Percentiles rank a stretch among this genome's conserved stretches.
phyloP scores from a whole-genome alignment of 23 tunicate species.

The Corella eumyota region DNA sequence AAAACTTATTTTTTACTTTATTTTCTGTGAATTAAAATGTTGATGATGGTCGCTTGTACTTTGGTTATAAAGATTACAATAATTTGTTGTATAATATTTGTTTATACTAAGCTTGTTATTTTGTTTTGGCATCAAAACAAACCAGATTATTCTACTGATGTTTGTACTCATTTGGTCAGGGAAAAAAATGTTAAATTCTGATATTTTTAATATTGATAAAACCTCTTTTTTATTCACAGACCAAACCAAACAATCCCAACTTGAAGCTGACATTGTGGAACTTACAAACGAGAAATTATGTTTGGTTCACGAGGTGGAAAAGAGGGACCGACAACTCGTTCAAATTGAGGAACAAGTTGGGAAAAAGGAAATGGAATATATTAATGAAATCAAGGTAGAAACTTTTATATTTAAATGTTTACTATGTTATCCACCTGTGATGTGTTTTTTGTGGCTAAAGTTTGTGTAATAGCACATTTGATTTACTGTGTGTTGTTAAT shows the following conservation, averaged over 20 bases:
- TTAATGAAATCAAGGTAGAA: conserved; percentile 43
- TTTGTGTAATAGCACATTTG: too few relatives aligned
- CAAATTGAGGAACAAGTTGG: conserved; percentile 37
- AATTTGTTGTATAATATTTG: too few relatives aligned
- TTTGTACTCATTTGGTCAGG: too few relatives aligned
- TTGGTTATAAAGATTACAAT: too few relatives aligned
- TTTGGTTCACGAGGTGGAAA: conserved; percentile 35
- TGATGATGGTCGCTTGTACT: too few relatives aligned
- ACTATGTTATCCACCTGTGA: too few relatives aligned
- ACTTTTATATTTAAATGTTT: not conserved
- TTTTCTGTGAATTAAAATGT: too few relatives aligned
- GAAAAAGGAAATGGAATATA: conserved; percentile 25
- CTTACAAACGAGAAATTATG: conserved; percentile 30
- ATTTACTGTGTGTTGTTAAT: too few relatives aligned
- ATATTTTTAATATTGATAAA: not conserved
- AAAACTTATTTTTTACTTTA: not conserved
- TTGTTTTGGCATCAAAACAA: too few relatives aligned
- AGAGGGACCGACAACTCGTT: conserved; percentile 33
- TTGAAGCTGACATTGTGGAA: conserved; percentile 22
- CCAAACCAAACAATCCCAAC: not conserved
- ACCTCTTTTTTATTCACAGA: not conserved
- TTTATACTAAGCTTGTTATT: too few relatives aligned
- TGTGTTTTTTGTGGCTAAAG: too few relatives aligned
- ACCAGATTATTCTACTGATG: too few relatives aligned
- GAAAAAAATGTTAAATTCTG: not conserved